Evolutionary conservation across 2,113 vertebrate genomes (phyloP), one percentile per base, ranked within the genome.

Genomic region (Tonatia bakeri): DNA sequence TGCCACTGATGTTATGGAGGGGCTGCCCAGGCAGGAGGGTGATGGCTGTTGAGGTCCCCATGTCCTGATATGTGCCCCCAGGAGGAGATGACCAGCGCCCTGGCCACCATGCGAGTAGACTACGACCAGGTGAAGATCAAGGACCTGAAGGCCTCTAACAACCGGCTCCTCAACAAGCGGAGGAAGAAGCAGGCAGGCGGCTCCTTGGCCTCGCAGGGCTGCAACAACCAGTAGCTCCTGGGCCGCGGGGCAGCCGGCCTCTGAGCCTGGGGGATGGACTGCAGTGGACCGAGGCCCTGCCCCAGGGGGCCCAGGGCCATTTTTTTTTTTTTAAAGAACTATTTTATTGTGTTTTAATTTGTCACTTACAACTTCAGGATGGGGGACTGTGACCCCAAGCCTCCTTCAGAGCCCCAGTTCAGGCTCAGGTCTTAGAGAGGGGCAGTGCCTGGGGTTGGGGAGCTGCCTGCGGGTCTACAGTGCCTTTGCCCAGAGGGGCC

Each of bases 81-180:
- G 99, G 99, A 99, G 95, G 99, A 99, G 98, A 99, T 99, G 99
- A 99, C 99, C 96, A 99, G 99, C 24, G 99, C 99, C 72, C 97
- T 99, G 97, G 99, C 99, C 7, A 99, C 99, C 91, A 99, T 99
- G 99, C 99, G 99, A 3, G 99, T 99, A 31, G 99, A 99, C 98
- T 99, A 99, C 0, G 99, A 99, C 97, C 99, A 99, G 98, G 99
- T 99, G 97, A 99, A 99, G 98, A 99, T 99, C 97, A 99, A 99
- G 98, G 99, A 99, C 98, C 98, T 99, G 98, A 99, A 99, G 98
- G 99, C 99, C 0, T 99, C 99, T 96, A 99, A 99, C 98, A 99
- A 99, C 97, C 99, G 99, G 40, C 99, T 99, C 72, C 99, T 99
- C 94, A 99, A 99, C 97, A 99, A 99, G 98, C 99, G 99, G 82